Conservation (phyloP, 2,113 vertebrate genomes). For the Eulacestoma nigropectus region DNA sequence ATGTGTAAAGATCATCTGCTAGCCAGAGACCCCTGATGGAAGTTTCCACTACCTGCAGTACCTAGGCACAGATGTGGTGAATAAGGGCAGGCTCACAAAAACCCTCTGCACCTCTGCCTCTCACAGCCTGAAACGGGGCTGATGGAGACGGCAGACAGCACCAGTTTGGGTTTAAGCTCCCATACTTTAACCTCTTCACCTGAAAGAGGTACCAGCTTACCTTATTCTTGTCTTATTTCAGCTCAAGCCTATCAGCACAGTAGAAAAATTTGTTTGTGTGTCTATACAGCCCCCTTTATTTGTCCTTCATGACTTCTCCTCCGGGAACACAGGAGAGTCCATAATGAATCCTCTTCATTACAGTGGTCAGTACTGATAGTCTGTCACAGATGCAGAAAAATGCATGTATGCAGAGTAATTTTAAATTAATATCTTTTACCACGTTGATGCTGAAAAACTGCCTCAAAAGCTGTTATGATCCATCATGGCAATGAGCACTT, state of each 20-base stretch:
- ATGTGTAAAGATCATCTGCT: background rate
- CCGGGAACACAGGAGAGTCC: background rate
- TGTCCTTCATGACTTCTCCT: background rate
- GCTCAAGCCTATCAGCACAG: background rate
- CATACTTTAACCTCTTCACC: background rate
- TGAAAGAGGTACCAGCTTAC: background rate
- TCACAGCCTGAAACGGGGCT: accelerated
- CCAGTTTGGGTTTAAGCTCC: background rate
- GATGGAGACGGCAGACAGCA: background rate
- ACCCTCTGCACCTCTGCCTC: background rate
- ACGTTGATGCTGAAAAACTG: background rate
- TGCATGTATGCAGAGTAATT: conserved; percentile 20
- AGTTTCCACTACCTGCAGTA: conserved; percentile 19
- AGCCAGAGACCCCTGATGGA: conserved; percentile 60
- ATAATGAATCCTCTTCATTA: background rate
- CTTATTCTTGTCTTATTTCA: background rate
- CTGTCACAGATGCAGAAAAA: background rate
- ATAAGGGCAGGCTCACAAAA: background rate
- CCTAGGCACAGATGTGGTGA: background rate
- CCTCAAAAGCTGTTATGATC: conserved; percentile 45
- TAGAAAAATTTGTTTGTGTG: background rate
- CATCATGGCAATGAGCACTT: conserved; percentile 36
- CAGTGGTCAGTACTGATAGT: background rate
- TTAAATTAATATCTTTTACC: conserved; percentile 46
- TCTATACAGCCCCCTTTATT: background rate